phyloP scores from a whole-genome alignment of 2,113 vertebrate genomes.

The Puntigrus tetrazona region DNA sequence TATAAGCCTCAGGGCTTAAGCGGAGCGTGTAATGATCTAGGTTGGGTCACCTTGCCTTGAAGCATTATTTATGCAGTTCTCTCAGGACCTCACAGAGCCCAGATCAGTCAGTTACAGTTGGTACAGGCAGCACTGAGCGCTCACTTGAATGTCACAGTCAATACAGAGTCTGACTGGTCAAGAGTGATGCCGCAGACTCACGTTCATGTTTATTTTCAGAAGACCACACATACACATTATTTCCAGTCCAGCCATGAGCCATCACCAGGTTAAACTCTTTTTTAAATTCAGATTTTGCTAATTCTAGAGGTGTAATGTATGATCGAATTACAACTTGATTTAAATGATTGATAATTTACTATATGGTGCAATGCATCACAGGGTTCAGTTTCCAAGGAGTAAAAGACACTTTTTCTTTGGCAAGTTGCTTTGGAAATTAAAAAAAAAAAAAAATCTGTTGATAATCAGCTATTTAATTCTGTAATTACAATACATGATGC shows the following conservation, averaged over 20 bases:
- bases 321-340: neutral
- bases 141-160: slow-evolving; percentile 42
- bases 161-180: slow-evolving; percentile 39
- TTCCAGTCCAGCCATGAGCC: neutral
- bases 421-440: neutral
- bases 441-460: neutral
- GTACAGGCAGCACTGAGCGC: slow-evolving; percentile 25
- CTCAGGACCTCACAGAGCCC: slow-evolving; percentile 39
- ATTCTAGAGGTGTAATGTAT: neutral
- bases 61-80: slow-evolving; percentile 53
- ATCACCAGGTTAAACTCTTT: neutral
- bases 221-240: neutral
- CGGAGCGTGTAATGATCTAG: slow-evolving; percentile 52
- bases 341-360: neutral
- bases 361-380: neutral
- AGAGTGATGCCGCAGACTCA: neutral
- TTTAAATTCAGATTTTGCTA: no score
- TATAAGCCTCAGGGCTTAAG: slow-evolving; percentile 52
- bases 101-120: slow-evolving; percentile 56
- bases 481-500: neutral
- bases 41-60: slow-evolving; percentile 61
- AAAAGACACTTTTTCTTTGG: no score
- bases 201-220: slow-evolving; percentile 7
- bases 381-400: neutral
- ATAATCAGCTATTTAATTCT: neutral